Evolutionary conservation across 2,113 vertebrate species (phyloP), one percentile per base, ranked within the genome.

Genomic region (Tringa solitaria): DNA sequence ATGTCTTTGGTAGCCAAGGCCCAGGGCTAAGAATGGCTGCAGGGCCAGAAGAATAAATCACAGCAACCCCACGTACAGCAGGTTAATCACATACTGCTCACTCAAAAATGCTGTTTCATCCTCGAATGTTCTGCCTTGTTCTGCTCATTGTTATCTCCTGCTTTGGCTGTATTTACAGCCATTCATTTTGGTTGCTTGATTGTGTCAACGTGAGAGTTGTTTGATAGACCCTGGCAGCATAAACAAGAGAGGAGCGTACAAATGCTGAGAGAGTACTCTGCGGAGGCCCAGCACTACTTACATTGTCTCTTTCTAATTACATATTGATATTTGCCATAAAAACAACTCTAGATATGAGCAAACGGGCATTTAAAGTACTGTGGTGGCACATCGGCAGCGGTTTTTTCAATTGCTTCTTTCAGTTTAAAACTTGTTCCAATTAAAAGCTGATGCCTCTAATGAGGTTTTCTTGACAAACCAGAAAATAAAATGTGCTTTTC

Each of bases 361-460:
- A 93, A 80, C 7, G 1, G 17, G 50, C 73, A 84, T 91, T 89
- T 89, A 89, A 93, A 94, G 67, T 93, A 64, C 75, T 72, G 24
- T 18, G 4, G 60, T 92, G 70, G 68, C 75, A 77, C 59, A 35
- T 84, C 33, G 67, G 28, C 46, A 68, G 30, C 21, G 4, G 3
- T 74, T 86, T 95, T 94, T 91, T 97, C 84, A 61, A 41, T 77
- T n/a, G 10, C 61, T 97, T 89, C 51, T 90, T 94, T 97, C 87
- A 87, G 18, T 94, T 95, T 93, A 95, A 64, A 94, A 69, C 23
- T 91, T 96, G 18, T 82, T 89, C 90, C 89, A 92, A 48, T 95
- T 96, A 95, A 91, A 96, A 90, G 26, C 88, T 94, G 43, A 89
- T 93, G 80, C 65, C 64, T 90, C 69, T 87, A 93, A 91, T 80